These are phyloP conservation scores for Hesperophylax magnus DNA, from an alignment of 1,140 invertebrate genomes.

Conservation along the genomic window DNA sequence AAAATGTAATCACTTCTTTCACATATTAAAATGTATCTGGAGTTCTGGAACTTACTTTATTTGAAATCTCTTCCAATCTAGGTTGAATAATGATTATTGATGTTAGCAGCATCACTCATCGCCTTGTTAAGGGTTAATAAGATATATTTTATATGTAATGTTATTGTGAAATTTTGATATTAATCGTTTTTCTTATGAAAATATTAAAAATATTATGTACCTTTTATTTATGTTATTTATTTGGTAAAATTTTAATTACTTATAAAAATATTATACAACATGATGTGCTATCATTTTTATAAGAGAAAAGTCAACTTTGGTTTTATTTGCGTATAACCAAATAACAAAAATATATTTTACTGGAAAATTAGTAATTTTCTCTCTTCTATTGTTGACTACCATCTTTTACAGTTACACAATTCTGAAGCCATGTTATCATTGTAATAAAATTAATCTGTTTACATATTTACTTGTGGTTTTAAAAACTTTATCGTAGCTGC, in stretches of 20 bases:
- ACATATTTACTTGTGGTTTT: neutral
- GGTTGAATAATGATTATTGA: no score
- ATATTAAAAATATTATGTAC: neutral
- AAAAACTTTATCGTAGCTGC: neutral
- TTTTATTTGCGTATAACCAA: no score
- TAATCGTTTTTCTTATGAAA: constrained; percentile 17
- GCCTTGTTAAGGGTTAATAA: constrained; percentile 14
- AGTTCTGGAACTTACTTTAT: no score
- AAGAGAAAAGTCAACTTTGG: neutral
- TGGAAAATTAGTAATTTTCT: no score
- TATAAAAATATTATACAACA: neutral
- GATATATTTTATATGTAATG: constrained; percentile 7
- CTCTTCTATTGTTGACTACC: neutral
- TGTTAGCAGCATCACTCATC: neutral
- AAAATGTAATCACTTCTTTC: neutral
- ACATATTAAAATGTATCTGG: neutral
- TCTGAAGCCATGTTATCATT: neutral
- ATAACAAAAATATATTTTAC: no score
- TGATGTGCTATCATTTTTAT: neutral
- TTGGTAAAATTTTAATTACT: neutral
- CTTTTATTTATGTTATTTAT: constrained; percentile 24
- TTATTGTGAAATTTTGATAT: constrained; percentile 30
- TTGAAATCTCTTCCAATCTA: no score
- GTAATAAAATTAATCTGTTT: constrained; percentile 5
- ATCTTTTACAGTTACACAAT: neutral